These are phyloP conservation scores for Megalops cyprinoides DNA, from an alignment of 2,797 vertebrate species.

Conservation along the genomic window DNA sequence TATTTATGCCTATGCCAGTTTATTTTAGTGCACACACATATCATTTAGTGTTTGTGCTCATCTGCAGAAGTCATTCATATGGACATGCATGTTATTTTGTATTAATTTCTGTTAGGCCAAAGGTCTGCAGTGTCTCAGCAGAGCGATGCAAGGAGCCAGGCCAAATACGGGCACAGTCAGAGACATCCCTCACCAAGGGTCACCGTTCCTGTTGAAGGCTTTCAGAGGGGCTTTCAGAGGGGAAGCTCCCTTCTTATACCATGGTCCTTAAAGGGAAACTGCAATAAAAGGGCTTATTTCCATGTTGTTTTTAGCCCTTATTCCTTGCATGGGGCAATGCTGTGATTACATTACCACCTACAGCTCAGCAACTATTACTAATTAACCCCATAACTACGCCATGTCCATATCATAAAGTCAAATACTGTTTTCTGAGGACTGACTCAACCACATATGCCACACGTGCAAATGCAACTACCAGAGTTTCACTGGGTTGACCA, in stretches of 20 bases:
- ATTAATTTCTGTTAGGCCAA: background rate
- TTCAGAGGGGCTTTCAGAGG: conserved; percentile 22
- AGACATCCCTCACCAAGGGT: background rate
- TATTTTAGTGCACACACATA: background rate
- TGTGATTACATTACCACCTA: background rate
- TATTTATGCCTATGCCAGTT: conserved; percentile 13
- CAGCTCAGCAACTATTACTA: background rate
- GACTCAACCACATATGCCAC: background rate
- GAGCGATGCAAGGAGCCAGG: conserved; percentile 18
- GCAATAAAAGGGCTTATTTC: background rate
- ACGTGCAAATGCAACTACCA: background rate
- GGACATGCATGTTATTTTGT: background rate
- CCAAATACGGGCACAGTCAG: conserved; percentile 7
- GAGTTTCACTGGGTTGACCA: background rate
- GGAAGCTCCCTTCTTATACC: conserved; percentile 30
- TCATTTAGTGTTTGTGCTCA: conserved; percentile 1
- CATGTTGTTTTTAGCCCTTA: too few relatives aligned
- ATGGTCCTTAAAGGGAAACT: conserved; percentile 27
- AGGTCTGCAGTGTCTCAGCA: conserved; percentile 7
- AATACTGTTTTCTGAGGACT: too few relatives aligned
- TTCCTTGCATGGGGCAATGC: too few relatives aligned
- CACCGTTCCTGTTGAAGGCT: conserved; percentile 18
- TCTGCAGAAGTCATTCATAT: background rate
- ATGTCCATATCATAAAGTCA: background rate
- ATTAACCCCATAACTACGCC: background rate